These are phyloP conservation scores for Rhizoglyphus robini DNA, from an alignment of 1,140 invertebrate species.

Conservation along the genomic window DNA sequence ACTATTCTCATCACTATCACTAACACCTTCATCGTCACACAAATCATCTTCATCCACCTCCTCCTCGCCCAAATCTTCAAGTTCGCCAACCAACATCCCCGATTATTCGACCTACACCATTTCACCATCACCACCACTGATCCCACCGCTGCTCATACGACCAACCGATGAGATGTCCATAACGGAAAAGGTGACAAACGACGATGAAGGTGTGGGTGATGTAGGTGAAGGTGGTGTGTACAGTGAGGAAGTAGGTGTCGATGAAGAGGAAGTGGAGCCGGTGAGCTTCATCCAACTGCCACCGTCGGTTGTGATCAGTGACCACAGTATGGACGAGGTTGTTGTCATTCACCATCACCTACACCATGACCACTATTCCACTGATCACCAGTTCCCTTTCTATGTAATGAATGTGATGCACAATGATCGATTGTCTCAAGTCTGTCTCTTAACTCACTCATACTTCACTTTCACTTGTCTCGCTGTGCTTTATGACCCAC, in stretches of 20 bases:
- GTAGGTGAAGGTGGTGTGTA: too few relatives aligned
- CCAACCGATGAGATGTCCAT: not conserved
- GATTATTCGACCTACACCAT: not conserved
- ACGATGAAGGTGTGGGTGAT: too few relatives aligned
- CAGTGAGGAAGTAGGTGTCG: not conserved
- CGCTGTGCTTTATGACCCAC: not conserved
- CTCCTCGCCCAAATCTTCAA: too few relatives aligned
- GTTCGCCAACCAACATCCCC: too few relatives aligned
- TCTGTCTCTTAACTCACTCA: not conserved
- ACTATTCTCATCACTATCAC: not conserved
- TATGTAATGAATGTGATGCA: not conserved
- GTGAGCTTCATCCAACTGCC: not conserved
- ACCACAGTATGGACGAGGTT: not conserved
- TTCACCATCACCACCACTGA: not conserved
- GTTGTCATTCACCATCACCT: constrained; percentile 10
- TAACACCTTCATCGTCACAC: not conserved
- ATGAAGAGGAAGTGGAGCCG: not conserved
- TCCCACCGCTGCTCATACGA: too few relatives aligned
- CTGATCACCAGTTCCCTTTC: not conserved
- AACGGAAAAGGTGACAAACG: not conserved
- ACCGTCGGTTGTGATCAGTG: constrained; percentile 3
- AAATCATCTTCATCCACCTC: too few relatives aligned
- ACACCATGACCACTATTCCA: not conserved
- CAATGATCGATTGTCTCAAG: not conserved
- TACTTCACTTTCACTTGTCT: not conserved